A percentile compares a stretch with the other conserved stretches of the same genome.
These are phyloP conservation scores for Listronotus bonariensis DNA, from an alignment of 1,140 invertebrate genomes.

Conservation along the genomic window DNA sequence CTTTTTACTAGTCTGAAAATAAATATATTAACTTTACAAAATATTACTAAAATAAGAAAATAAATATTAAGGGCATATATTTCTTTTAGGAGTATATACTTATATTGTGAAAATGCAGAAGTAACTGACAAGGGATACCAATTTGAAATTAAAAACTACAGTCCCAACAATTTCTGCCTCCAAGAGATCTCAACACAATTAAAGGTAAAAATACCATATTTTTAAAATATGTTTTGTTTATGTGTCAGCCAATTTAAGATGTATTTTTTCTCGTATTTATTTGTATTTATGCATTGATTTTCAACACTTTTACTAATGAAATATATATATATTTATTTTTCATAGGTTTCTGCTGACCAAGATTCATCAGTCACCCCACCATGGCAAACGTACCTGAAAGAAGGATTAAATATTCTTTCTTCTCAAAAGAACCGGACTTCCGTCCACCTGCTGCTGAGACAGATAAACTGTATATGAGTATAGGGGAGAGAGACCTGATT, in stretches of 20 bases:
- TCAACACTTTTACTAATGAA: too few relatives aligned
- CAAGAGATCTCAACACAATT: conserved; percentile 82
- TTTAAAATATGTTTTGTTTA: too few relatives aligned
- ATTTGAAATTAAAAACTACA: conserved; percentile 87
- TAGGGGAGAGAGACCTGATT: conserved; percentile 92
- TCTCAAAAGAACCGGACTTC: conserved; percentile 72
- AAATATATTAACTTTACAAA: too few relatives aligned
- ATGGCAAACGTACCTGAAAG: conserved; percentile 75
- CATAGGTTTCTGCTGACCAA: conserved; percentile 60
- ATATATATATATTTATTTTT: neutral
- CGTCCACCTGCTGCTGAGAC: conserved; percentile 76
- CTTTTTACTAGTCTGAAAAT: too few relatives aligned
- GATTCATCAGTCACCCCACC: conserved; percentile 58
- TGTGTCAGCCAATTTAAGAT: too few relatives aligned
- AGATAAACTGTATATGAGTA: conserved; percentile 94
- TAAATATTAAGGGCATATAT: too few relatives aligned
- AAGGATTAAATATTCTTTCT: conserved; percentile 68
- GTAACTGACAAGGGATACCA: conserved; percentile 67
- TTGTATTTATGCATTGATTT: too few relatives aligned
- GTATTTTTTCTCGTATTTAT: too few relatives aligned
- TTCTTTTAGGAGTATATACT: conserved; percentile 72
- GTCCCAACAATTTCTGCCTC: conserved; percentile 75
- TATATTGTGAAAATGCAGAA: conserved; percentile 77
- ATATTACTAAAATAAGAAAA: too few relatives aligned
- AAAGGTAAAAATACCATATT: conserved; percentile 48